Conservation (phyloP, 2,113 vertebrate species). For the Fukomys damarensis region DNA sequence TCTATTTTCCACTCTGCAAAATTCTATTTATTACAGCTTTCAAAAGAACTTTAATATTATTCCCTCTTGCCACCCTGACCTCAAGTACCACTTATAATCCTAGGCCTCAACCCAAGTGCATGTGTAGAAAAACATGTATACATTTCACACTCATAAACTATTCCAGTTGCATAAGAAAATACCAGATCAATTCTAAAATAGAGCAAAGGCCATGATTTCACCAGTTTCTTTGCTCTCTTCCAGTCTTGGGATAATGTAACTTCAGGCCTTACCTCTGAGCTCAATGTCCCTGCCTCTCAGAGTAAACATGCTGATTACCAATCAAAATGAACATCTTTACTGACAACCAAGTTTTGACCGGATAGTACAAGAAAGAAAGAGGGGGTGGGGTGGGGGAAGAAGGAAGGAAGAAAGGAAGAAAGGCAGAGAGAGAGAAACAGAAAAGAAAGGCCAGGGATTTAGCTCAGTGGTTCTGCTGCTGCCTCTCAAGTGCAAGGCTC, state of each 20-base stretch:
- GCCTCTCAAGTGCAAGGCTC: too few relatives aligned
- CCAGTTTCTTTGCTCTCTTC: background rate
- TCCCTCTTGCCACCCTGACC: background rate
- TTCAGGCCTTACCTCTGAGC: slow-evolving; percentile 5
- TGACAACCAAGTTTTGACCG: slow-evolving; percentile 60
- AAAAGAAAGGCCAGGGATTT: too few relatives aligned
- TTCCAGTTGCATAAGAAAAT: background rate
- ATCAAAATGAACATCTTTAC: slow-evolving; percentile 76
- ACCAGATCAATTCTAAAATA: background rate
- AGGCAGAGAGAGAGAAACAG: background rate
- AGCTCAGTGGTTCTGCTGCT: too few relatives aligned
- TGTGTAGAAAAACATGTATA: background rate
- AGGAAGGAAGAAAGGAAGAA: background rate
- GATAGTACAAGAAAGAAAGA: slow-evolving; percentile 35
- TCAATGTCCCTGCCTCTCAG: slow-evolving; percentile 22
- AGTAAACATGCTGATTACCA: slow-evolving; percentile 76
- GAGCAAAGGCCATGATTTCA: background rate
- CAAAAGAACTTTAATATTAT: background rate
- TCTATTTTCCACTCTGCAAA: slow-evolving; percentile 2
- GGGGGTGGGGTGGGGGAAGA: too few relatives aligned
- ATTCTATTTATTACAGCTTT: background rate
- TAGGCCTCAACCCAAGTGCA: background rate
- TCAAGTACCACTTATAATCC: background rate
- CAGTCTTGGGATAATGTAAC: background rate
- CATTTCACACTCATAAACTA: background rate